A percentile compares a stretch with the other conserved stretches of the same genome.
These are phyloP conservation scores for Potorous gilbertii DNA, from an alignment of 2,797 vertebrate genomes.

Conservation along the genomic window DNA sequence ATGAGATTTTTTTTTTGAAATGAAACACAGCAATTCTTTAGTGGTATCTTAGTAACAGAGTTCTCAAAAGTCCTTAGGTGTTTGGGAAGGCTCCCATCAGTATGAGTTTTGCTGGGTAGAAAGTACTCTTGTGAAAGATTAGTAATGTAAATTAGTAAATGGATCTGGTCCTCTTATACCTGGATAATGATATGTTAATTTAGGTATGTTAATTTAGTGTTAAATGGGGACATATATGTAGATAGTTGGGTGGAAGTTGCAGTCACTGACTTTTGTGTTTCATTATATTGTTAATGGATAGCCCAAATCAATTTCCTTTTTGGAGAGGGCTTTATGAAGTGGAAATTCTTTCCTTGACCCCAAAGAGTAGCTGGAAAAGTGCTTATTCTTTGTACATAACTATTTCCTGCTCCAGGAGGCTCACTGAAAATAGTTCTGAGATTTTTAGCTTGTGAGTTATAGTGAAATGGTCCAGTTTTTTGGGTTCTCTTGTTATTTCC, in stretches of 20 bases:
- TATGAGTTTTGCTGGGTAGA: background rate
- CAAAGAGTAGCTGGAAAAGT: background rate
- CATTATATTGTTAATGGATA: background rate
- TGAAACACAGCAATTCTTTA: background rate
- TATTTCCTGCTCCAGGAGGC: background rate
- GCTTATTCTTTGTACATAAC: background rate
- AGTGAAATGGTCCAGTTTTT: background rate
- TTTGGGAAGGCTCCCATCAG: background rate
- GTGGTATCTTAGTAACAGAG: background rate
- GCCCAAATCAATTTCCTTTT: background rate
- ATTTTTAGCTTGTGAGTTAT: background rate
- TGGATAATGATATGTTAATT: constrained; percentile 6
- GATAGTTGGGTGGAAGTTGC: background rate
- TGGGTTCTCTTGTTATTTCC: background rate
- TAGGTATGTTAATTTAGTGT: constrained; percentile 2
- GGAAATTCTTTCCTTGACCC: background rate
- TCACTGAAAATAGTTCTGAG: background rate
- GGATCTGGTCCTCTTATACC: background rate
- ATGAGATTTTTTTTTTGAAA: constrained; percentile 30
- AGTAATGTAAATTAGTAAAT: too few relatives aligned
- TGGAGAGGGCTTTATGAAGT: background rate
- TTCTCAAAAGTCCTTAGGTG: constrained; percentile 2
- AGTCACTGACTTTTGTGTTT: background rate
- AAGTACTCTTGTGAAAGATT: background rate
- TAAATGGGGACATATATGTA: background rate